phyloP scores from a whole-genome alignment of 2,888 invertebrate genomes.

The Melikaiella ostensackeni region DNA sequence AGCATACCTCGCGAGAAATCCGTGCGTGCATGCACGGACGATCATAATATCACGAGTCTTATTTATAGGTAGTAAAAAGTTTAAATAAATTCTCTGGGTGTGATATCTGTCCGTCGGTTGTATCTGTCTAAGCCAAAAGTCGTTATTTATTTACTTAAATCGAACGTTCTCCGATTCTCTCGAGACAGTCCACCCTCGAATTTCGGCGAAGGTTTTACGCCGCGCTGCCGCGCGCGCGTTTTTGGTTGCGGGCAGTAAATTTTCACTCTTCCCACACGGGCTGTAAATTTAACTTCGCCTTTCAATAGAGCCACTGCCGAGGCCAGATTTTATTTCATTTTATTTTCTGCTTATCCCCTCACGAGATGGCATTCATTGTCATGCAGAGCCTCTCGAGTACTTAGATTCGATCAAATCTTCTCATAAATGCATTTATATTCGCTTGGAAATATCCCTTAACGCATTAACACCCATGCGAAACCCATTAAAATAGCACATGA shows the following conservation, averaged over 20 bases:
- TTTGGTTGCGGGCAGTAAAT: conserved; percentile 65
- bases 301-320: conserved; percentile 58
- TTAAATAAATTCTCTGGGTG: conserved; percentile 64
- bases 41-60: conserved; percentile 54
- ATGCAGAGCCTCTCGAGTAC: conserved; percentile 3
- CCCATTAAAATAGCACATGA: not conserved
- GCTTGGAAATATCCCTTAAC: not conserved
- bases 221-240: conserved; percentile 49
- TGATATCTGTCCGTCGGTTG: conserved; percentile 47
- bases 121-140: conserved; percentile 43
- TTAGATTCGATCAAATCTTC: conserved; percentile 11
- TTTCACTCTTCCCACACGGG: conserved; percentile 67
- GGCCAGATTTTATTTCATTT: conserved; percentile 45
- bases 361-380: conserved; percentile 23
- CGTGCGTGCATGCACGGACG: conserved; percentile 36
- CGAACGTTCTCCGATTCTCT: conserved; percentile 32
- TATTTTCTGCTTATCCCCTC: conserved; percentile 38
- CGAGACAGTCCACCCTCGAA: conserved; percentile 33
- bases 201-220: conserved; percentile 47
- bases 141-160: conserved; percentile 68
- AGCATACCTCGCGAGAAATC: conserved; percentile 7
- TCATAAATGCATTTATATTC: not conserved
- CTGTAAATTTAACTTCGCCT: conserved; percentile 69
- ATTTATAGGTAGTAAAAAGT: conserved; percentile 69
- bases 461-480: not conserved